These are phyloP conservation scores for Xestia ashworthii DNA, from an alignment of 2,888 invertebrate species.

Conservation along the genomic window DNA sequence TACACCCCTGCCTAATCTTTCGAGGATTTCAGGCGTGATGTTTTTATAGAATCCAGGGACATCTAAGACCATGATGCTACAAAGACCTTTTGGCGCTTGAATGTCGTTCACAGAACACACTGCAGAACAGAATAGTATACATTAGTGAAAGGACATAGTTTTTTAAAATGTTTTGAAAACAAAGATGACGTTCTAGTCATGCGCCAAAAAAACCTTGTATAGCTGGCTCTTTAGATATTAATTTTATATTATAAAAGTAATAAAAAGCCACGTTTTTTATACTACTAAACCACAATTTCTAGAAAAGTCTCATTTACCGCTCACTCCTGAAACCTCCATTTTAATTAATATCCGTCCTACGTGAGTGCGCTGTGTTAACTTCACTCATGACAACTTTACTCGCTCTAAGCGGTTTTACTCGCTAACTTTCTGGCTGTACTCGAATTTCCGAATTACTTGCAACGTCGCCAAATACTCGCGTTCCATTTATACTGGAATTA, in stretches of 20 bases:
- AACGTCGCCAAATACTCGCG: constrained; percentile 14
- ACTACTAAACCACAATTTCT: background rate
- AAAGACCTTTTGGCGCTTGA: background rate
- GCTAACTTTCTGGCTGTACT: constrained; percentile 37
- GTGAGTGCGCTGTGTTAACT: constrained; percentile 21
- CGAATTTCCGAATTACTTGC: constrained; percentile 38
- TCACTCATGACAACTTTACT: constrained; percentile 36
- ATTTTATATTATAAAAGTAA: background rate
- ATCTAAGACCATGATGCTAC: background rate
- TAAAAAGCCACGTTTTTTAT: background rate
- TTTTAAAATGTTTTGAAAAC: background rate
- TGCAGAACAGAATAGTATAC: no score
- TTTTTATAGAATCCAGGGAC: no score
- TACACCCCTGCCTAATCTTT: no score
- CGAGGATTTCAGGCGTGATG: no score
- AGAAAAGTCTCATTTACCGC: background rate
- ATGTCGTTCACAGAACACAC: no score
- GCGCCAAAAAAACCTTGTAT: background rate
- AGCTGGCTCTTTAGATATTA: no score
- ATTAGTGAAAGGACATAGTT: background rate
- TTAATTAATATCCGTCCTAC: constrained; percentile 30
- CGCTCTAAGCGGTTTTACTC: constrained; percentile 37
- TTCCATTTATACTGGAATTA: constrained; percentile 14
- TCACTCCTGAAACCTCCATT: background rate
- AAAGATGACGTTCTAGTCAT: background rate